Evolutionary conservation across 1,140 invertebrate species (phyloP), one percentile per base, ranked within the genome.

Genomic region (Euborellia annulipes): DNA sequence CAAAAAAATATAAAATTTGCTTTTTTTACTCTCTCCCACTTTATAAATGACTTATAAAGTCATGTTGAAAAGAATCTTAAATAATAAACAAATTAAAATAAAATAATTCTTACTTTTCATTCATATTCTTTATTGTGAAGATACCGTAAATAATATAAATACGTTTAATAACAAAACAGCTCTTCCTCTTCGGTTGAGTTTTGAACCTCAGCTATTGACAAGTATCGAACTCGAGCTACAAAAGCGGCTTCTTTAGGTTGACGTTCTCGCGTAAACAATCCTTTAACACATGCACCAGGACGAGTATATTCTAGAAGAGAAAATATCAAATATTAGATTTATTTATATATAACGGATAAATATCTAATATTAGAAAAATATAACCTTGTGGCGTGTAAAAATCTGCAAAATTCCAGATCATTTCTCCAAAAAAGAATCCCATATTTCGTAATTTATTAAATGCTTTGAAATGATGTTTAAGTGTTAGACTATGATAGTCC

Each of bases 391-490:
- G 62, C 3, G 75, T 78, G 49, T 71, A 68, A 58, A 79, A 79
- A 55, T 79, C 77, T 20, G 75, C 77, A 65, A 82, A 82, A 52
- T 80, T 81, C 78, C 78, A 81, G 23, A 80, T 69, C 70, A 79
- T 75, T 64, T 82, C 79, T 3, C 78, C 79, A 30, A 72, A 61
- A 38, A 82, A 65, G 49, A 65, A 68, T 9, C 64, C 61, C 43
- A 53, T 43, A 4, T 51, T 46, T 39, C 64, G 52, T 3, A 78
- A 51, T 14, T 50, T 45, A 55, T 82, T 74, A 59, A 81, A 78
- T 0, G 67, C 69, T 52, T 65, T 58, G 52, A 77, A 75, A 50
- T 74, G 57, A 13, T 60, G 51, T 47, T 75, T 58, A 23, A 76
- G 55, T 27, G 55, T 52, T 4, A 72, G 71, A 4, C 63, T 63